A percentile compares a stretch with the other conserved stretches of the same genome.
Conservation (phyloP, 2,797 vertebrate species). For the Onychomys torridus region DNA sequence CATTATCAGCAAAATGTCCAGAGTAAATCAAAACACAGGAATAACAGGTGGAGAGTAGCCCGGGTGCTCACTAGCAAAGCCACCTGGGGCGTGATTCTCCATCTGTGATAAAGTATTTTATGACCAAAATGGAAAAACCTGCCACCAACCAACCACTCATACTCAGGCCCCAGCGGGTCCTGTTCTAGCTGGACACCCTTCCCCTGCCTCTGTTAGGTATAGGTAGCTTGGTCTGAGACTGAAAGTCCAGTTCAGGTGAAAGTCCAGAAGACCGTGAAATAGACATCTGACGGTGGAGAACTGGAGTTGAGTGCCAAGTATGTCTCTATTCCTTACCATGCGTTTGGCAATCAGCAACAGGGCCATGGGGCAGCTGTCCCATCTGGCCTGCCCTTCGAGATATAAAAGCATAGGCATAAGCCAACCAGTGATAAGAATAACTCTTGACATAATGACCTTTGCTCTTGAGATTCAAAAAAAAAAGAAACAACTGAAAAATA, state of each 20-base stretch:
- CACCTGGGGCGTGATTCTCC: not conserved
- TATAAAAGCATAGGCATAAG: not conserved
- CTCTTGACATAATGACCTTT: not conserved
- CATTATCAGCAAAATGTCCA: constrained; percentile 48
- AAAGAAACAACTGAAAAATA: not conserved
- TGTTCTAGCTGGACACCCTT: not conserved
- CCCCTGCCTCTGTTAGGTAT: not conserved
- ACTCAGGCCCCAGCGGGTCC: not conserved
- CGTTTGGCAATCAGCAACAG: not conserved
- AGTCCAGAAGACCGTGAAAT: not conserved
- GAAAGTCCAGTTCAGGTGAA: not conserved
- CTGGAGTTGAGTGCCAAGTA: too few species aligned
- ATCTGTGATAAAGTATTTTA: not conserved
- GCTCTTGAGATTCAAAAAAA: not conserved
- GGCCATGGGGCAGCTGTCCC: not conserved
- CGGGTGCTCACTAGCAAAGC: not conserved
- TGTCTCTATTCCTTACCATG: not conserved
- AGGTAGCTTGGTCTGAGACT: not conserved
- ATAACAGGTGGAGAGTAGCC: not conserved
- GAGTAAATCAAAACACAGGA: not conserved
- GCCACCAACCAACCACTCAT: not conserved
- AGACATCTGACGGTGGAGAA: not conserved
- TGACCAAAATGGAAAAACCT: not conserved
- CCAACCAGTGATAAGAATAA: not conserved
- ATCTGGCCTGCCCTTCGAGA: not conserved